phyloP scores from a whole-genome alignment of 2,113 vertebrate species.

The Pteruthius melanotis region DNA sequence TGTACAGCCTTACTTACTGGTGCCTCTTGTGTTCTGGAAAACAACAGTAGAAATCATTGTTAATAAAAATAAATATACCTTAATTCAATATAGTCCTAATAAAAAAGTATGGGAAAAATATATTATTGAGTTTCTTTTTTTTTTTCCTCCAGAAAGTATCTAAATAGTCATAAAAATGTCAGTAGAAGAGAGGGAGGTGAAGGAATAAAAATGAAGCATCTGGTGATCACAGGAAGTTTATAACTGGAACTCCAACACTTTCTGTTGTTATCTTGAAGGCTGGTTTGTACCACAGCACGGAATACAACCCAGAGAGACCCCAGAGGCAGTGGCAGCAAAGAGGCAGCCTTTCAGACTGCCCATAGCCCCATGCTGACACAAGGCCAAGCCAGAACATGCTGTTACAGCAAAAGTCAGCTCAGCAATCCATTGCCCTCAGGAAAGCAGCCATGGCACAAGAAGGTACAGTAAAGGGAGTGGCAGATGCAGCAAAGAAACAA shows the following conservation, averaged over 20 bases:
- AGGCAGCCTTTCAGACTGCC: not conserved
- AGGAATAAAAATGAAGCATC: constrained; percentile 18
- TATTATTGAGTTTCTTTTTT: not conserved
- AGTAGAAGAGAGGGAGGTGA: not conserved
- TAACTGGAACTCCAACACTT: not conserved
- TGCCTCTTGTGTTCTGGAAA: not conserved
- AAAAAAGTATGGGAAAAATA: constrained; percentile 34
- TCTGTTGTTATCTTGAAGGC: not conserved
- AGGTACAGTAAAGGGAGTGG: not conserved
- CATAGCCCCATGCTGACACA: not conserved
- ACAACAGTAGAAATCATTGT: not conserved
- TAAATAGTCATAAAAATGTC: constrained; percentile 20
- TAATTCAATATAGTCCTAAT: constrained; percentile 29
- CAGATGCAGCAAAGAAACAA: not conserved
- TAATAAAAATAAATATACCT: constrained; percentile 42
- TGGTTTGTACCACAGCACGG: not conserved
- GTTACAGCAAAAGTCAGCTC: not conserved
- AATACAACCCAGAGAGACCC: not conserved
- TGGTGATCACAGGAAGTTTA: not conserved
- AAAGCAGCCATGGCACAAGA: not conserved
- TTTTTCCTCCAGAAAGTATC: not conserved
- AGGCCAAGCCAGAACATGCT: not conserved
- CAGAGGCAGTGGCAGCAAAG: not conserved
- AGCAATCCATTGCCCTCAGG: not conserved
- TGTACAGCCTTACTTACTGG: not conserved